Base-by-base conservation (phyloP, 2,113 vertebrate genomes). In the Poeciliopsis occidentalis region DNA sequence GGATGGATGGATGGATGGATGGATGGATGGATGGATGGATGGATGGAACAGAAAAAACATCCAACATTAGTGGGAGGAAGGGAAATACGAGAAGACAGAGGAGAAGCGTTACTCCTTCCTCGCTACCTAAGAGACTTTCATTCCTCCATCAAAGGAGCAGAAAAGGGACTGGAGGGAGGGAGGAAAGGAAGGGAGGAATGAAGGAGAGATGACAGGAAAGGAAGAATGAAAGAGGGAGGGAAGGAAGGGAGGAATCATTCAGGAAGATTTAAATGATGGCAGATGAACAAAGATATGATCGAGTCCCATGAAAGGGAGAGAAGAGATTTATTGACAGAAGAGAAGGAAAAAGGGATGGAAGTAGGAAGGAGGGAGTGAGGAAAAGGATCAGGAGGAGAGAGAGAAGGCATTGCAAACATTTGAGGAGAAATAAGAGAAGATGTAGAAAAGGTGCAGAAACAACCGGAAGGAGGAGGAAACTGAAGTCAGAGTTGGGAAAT, bases 31-130 rank as follows among this genome's bases (percentile, higher is more conserved):
- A 27, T 32, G 34, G 60, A 29, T 39, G 70, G n/a, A 61, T 63
- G 17, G 15, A 54, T 30, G 31, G 82, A 71, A 71, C 79, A 81
- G 83, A 88, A 67, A 87, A 85, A 83, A 41, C 2, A 74, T 27
- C 27, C 27, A 27, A 88, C 79, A 88, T 87, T 81, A 89, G 83
- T 73, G 77, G 63, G 64, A 69, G 76, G 70, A 79, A 4, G 76
- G 68, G 82, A 31, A 24, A 68, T 39, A 66, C 67, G 71, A 76
- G 69, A 37, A 67, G 54, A 81, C 66, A 73, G 63, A 85, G 73
- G 71, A 85, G 71, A 73, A 85, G 75, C 65, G 73, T 51, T 69
- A 68, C 72, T 74, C 60, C 72, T 60, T 72, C 68, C 72, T 63
- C 19, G 8, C 64, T 78, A 39, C 61, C 75, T 67, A 67, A 34